Base-by-base conservation (phyloP, 2,113 vertebrate species). In the Fulmarus glacialis region DNA sequence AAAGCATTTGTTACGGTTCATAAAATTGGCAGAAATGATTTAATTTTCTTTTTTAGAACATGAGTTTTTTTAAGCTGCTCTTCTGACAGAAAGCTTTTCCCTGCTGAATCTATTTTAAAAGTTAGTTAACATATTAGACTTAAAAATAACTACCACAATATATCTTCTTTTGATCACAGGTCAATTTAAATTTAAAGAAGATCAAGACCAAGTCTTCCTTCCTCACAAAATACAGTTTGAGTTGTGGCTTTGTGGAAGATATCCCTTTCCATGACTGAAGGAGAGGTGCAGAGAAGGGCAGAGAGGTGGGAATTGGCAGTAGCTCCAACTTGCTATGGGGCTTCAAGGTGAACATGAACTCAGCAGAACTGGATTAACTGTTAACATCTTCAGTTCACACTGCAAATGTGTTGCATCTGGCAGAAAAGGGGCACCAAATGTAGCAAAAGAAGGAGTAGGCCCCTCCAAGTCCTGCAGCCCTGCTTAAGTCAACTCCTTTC, bases 1-100 rank as follows among this genome's bases (percentile, higher is more conserved):
- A 90, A 90, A 93, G 95, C 95, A 74, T 97, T 98, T 97, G 90
- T 91, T 94, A 97, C 5, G 2, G 93, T 95, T 96, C 97, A 96
- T 21, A 92, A 92, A 95, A 96, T 55, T 89, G 94, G 95, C 94
- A 88, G 85, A 95, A 96, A 58, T 84, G 0, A 93, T 96, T 95
- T 94, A 34, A 74, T 89, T 96, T 96, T 90, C 59, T 89, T 92
- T 96, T 95, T 63, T 42, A 42, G 66, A 90, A 56, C 30, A n/a
- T 4, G 9, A 30, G 19, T 1, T 58, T 78, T 92, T 92, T 87
- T 36, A 85, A 89, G 56, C 3, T 1, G 75, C 12, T 43, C 26
- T 82, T 43, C 67, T 74, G 24, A 56, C 48, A 62, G 14, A 73
- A 60, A 93, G 71, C 27, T 89, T 77, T 70, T 75, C 66, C 38